Evolutionary conservation across 2,888 invertebrate species (phyloP).

Genomic region (Calephelis perditalis): DNA sequence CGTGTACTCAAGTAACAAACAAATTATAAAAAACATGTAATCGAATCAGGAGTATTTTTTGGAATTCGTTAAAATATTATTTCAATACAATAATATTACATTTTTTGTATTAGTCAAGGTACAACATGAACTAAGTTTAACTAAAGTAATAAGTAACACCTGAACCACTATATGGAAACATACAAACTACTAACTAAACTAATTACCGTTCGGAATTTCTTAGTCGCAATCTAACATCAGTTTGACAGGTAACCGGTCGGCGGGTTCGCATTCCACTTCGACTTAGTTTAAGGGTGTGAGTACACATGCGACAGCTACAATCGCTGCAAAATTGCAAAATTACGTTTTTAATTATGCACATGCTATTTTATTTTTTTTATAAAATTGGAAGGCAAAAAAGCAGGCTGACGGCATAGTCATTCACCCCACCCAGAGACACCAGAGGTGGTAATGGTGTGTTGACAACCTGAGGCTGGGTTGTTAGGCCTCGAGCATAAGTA

Average conservation of each 20-base stretch:
- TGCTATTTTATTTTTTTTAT: too few species aligned
- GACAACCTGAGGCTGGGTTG: too few species aligned
- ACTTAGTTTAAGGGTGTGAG: background rate
- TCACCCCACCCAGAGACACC: too few species aligned
- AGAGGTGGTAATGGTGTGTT: too few species aligned
- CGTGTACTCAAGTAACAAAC: background rate
- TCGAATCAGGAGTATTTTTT: too few species aligned
- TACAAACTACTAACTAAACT: background rate
- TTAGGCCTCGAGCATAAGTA: too few species aligned
- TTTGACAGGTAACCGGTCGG: constrained; percentile 8
- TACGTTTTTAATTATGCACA: too few species aligned
- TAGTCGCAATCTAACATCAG: constrained; percentile 8
- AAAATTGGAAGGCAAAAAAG: too few species aligned
- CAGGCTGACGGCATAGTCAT: too few species aligned
- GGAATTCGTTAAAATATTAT: too few species aligned
- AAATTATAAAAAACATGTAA: background rate
- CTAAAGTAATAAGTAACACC: constrained; percentile 8
- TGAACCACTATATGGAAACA: background rate
- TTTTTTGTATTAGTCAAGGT: background rate
- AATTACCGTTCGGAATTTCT: constrained; percentile 12
- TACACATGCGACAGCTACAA: background rate
- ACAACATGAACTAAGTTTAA: background rate
- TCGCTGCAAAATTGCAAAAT: background rate
- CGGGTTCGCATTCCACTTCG: constrained; percentile 6
- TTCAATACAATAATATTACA: background rate